These are phyloP conservation scores for Hermaeophaga mercurialis DNA, from an alignment of 2,888 invertebrate species.

Conservation along the genomic window DNA sequence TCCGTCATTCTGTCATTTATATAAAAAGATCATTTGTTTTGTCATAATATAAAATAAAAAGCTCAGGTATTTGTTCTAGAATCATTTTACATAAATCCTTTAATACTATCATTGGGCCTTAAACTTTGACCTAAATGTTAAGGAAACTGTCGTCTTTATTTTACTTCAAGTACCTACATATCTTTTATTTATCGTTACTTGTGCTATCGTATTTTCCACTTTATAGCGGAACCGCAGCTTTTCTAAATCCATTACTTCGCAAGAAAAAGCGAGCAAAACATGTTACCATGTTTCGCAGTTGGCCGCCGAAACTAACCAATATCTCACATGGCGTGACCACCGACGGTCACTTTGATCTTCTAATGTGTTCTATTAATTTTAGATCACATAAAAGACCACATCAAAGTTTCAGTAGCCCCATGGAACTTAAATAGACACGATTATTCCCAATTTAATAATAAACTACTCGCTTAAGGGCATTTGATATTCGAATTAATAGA, in stretches of 20 bases:
- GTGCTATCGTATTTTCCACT: conserved; percentile 18
- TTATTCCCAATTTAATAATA: too few relatives aligned
- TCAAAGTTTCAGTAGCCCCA: not conserved
- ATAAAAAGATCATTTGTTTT: too few relatives aligned
- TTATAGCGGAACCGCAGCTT: conserved; percentile 15
- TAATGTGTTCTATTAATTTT: conserved; percentile 22
- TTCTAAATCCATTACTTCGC: conserved; percentile 15
- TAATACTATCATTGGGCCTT: too few relatives aligned
- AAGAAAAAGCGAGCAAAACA: conserved; percentile 11
- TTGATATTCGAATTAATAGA: too few relatives aligned
- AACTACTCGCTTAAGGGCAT: too few relatives aligned
- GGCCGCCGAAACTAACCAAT: conserved; percentile 10
- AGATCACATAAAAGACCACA: not conserved
- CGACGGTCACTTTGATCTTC: conserved; percentile 21
- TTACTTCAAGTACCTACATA: conserved; percentile 8
- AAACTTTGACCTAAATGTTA: not conserved
- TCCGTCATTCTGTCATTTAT: too few relatives aligned
- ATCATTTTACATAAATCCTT: too few relatives aligned
- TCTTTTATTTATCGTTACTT: conserved; percentile 17
- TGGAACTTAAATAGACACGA: too few relatives aligned
- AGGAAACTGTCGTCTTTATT: conserved; percentile 11
- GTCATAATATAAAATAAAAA: too few relatives aligned
- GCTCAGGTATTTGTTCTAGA: too few relatives aligned
- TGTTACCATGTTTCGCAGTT: conserved; percentile 8
- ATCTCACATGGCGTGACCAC: conserved; percentile 21